Percentiles rank a stretch among this genome's conserved stretches.
These are phyloP conservation scores for Myrmophylax atrothorax DNA, from an alignment of 2,113 vertebrate genomes.

Conservation along the genomic window DNA sequence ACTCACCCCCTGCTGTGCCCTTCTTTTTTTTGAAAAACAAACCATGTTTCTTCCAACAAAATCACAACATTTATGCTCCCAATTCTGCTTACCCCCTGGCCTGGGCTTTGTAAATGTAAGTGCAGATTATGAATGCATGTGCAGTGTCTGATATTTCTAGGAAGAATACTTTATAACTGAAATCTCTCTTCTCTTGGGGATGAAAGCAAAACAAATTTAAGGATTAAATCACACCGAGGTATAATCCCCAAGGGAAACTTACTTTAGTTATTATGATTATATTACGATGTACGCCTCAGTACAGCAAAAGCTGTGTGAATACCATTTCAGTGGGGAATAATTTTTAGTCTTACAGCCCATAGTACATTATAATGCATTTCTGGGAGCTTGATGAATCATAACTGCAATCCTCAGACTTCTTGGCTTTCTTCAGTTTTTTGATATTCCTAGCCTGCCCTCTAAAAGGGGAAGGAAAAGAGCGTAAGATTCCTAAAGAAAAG, in stretches of 20 bases:
- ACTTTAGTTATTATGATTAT: conserved; percentile 77
- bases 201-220: conserved; percentile 81
- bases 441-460: not conserved
- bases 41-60: not conserved
- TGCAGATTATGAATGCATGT: conserved; percentile 63
- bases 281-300: conserved; percentile 54
- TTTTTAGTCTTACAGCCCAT: conserved; percentile 74
- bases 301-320: conserved; percentile 70
- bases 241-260: conserved; percentile 75
- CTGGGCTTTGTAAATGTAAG: conserved; percentile 58
- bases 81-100: conserved; percentile 37
- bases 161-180: conserved; percentile 72
- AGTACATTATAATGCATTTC: conserved; percentile 71
- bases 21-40: not conserved
- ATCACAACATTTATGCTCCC: not conserved
- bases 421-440: conserved; percentile 15
- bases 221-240: conserved; percentile 80
- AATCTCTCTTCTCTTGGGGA: conserved; percentile 75
- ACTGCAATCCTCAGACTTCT: conserved; percentile 22
- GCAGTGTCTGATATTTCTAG: conserved; percentile 52
- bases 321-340: conserved; percentile 73
- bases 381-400: conserved; percentile 59
- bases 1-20: not conserved
- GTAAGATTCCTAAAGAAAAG: not conserved
- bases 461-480: not conserved